Percentiles rank a stretch among this genome's conserved stretches.
Conservation (phyloP, 2,797 vertebrate genomes). For the Pelodytes ibericus region DNA sequence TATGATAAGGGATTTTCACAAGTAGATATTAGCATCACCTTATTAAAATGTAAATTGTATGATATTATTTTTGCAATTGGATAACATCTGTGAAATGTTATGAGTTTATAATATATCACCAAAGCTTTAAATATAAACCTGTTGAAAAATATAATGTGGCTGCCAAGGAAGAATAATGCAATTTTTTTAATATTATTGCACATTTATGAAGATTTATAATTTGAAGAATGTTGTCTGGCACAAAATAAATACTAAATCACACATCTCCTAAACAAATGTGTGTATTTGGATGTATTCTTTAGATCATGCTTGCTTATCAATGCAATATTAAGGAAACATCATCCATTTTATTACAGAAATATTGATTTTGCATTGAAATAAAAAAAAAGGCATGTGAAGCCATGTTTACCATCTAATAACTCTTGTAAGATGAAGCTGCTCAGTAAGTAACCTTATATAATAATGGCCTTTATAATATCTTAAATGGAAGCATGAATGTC, state of each 20-base stretch:
- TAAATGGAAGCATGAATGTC: too few species aligned
- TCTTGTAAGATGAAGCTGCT: too few species aligned
- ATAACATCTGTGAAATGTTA: conserved; percentile 18
- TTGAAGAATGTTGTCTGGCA: not conserved
- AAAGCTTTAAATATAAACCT: conserved; percentile 9
- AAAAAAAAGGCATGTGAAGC: too few species aligned
- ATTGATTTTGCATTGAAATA: not conserved
- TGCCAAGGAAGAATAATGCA: conserved; percentile 12
- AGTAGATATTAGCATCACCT: conserved; percentile 22
- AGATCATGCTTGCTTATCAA: not conserved
- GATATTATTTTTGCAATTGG: conserved; percentile 37
- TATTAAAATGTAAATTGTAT: conserved; percentile 44
- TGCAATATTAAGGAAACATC: not conserved
- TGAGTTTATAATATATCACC: conserved; percentile 23
- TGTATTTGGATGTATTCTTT: not conserved
- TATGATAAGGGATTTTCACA: conserved; percentile 9
- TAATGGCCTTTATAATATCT: too few species aligned
- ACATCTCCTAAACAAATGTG: not conserved
- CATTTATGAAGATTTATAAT: conserved; percentile 10
- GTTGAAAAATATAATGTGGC: conserved; percentile 29
- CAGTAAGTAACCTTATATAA: too few species aligned
- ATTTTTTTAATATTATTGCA: not conserved
- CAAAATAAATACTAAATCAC: not conserved
- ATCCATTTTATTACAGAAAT: not conserved
- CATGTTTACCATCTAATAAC: too few species aligned